These are phyloP conservation scores for Porites evermanni DNA, from an alignment of 92 coral and sea anemone species.

Conservation along the genomic window DNA sequence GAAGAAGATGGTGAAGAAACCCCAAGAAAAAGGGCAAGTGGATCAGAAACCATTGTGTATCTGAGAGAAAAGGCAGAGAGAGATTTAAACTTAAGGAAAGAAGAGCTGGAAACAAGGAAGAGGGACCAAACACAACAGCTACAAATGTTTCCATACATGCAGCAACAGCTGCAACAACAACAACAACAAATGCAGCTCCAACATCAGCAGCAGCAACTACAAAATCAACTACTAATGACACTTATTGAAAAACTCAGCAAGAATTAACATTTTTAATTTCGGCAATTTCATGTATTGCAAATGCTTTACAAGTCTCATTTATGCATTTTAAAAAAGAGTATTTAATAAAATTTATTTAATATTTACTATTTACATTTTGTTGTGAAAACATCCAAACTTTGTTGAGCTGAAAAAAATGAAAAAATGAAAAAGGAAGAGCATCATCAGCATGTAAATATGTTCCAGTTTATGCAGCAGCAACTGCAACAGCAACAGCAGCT, in stretches of 20 bases:
- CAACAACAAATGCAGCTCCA: constrained; percentile 18
- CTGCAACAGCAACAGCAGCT: constrained; percentile 17
- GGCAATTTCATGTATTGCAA: neutral
- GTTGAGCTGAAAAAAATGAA: constrained; percentile 4
- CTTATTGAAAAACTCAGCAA: constrained; percentile 32
- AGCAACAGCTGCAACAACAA: constrained; percentile 35
- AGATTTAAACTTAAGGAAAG: constrained; percentile 16
- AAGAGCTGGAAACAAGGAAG: constrained; percentile 28
- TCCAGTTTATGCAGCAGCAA: constrained; percentile 28
- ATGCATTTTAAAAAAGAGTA: too few relatives aligned
- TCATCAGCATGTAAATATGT: constrained; percentile 10
- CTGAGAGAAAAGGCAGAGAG: constrained; percentile 38
- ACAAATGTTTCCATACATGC: constrained; percentile 32
- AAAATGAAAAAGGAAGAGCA: constrained; percentile 17
- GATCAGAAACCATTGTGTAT: constrained; percentile 27
- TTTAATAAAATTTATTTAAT: neutral
- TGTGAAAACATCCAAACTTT: constrained; percentile 6
- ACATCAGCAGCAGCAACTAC: neutral
- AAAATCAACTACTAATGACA: constrained; percentile 36
- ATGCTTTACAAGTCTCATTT: too few relatives aligned
- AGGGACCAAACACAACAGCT: constrained; percentile 13
- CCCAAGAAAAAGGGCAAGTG: constrained; percentile 40
- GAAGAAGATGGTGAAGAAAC: constrained; percentile 32
- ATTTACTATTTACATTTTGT: constrained; percentile 14
- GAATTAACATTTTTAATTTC: neutral